phyloP scores from a whole-genome alignment of 2,797 vertebrate species.

The Poeciliopsis paucimaculata region DNA sequence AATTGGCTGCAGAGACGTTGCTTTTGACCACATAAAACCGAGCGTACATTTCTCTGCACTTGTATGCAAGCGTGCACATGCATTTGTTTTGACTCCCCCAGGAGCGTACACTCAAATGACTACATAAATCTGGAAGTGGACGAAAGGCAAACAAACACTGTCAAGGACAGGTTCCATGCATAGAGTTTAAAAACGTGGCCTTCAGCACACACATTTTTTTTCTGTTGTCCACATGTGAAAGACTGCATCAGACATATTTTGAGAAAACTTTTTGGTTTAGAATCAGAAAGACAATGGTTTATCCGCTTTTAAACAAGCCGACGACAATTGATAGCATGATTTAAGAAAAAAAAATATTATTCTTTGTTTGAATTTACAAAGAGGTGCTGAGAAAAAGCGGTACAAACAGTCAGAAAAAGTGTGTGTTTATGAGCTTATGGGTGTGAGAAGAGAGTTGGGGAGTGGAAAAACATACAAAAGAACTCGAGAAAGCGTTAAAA shows the following conservation, averaged over 20 bases:
- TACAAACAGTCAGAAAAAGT: constrained; percentile 29
- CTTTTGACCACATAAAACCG: constrained; percentile 52
- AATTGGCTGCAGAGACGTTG: constrained; percentile 80
- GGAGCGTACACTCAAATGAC: constrained; percentile 57
- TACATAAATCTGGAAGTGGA: constrained; percentile 50
- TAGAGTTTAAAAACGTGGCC: constrained; percentile 30
- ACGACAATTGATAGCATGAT: not conserved
- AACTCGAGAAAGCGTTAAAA: constrained; percentile 82
- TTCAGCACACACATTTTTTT: constrained; percentile 38
- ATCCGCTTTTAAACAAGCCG: constrained; percentile 22
- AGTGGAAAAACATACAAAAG: constrained; percentile 72
- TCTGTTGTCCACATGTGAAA: constrained; percentile 19
- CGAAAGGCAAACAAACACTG: constrained; percentile 40
- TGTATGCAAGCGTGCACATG: constrained; percentile 20
- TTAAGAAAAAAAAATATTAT: not conserved
- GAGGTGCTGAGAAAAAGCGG: not conserved
- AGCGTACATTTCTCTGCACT: constrained; percentile 39
- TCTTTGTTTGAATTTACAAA: constrained; percentile 15
- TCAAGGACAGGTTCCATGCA: constrained; percentile 52
- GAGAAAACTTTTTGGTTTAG: constrained; percentile 25
- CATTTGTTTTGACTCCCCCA: constrained; percentile 29
- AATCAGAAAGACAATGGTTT: constrained; percentile 3
- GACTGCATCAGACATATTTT: constrained; percentile 23
- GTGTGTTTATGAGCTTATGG: constrained; percentile 20
- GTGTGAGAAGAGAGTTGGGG: constrained; percentile 34